phyloP scores from a whole-genome alignment of 2,113 vertebrate species.

The Pavo muticus region DNA sequence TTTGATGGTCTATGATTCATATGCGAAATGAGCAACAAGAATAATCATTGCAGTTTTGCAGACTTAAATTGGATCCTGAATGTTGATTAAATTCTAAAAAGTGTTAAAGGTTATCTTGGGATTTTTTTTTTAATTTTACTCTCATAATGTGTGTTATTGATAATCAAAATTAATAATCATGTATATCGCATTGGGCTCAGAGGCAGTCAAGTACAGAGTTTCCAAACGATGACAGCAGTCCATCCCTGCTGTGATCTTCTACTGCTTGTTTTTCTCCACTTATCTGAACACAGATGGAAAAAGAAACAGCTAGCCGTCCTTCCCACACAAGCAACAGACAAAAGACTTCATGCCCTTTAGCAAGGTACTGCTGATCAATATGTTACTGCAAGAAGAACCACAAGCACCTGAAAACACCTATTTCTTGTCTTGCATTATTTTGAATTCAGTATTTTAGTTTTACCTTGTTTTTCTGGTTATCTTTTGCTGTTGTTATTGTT shows the following conservation, averaged over 20 bases:
- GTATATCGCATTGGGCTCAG: neutral
- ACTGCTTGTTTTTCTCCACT: neutral
- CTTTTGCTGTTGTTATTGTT: neutral
- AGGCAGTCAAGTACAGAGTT: neutral
- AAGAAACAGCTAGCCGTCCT: neutral
- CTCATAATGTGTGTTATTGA: neutral
- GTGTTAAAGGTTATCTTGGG: neutral
- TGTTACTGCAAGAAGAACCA: neutral
- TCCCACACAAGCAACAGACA: neutral
- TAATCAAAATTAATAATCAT: neutral
- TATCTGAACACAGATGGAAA: neutral
- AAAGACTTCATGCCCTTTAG: neutral
- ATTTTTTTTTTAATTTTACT: neutral
- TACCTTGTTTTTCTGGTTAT: neutral
- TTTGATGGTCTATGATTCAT: neutral
- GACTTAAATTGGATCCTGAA: constrained; percentile 9
- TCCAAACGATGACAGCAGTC: neutral
- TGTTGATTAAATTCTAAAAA: constrained; percentile 31
- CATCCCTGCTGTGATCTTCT: neutral
- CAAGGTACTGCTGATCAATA: neutral
- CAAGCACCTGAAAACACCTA: neutral
- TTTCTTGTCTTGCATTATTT: neutral
- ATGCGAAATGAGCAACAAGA: neutral
- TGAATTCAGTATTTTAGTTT: neutral
- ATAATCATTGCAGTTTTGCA: neutral